Evolutionary conservation across 2,797 vertebrate species (phyloP).

Genomic region (Lutjanus argentimaculatus): DNA sequence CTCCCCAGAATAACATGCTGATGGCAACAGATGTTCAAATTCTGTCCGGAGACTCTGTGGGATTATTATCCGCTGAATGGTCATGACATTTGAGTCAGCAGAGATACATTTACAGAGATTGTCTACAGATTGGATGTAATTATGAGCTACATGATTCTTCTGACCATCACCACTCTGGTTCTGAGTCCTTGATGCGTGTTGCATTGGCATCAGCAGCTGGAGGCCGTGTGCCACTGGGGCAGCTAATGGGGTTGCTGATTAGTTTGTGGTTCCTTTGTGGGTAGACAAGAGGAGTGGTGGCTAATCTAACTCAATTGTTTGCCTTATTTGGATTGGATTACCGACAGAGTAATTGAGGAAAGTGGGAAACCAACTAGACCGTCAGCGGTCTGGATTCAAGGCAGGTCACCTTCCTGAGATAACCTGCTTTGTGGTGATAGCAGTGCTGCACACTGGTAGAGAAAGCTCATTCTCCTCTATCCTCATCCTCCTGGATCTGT

Average conservation of each 20-base stretch:
- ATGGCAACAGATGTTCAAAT: constrained; percentile 57
- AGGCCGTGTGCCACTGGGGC: background rate
- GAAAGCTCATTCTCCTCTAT: background rate
- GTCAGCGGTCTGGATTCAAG: background rate
- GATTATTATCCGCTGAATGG: constrained; percentile 36
- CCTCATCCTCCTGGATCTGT: background rate
- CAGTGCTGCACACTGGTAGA: background rate
- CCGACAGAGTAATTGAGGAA: background rate
- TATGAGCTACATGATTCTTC: background rate
- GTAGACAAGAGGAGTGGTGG: background rate
- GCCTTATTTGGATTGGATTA: background rate
- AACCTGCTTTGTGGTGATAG: background rate
- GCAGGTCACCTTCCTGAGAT: background rate
- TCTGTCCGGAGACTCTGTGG: constrained; percentile 20
- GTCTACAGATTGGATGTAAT: background rate
- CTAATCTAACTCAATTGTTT: background rate
- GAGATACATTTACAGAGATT: background rate
- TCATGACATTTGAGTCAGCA: background rate
- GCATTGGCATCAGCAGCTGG: background rate
- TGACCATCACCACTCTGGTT: background rate
- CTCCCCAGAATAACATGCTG: constrained; percentile 56
- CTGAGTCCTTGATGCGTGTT: background rate
- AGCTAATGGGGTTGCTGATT: background rate
- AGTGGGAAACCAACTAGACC: background rate
- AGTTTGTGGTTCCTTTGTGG: background rate